Base-by-base conservation (phyloP, 1,140 invertebrate species). In the Hypothenemus hampei region DNA sequence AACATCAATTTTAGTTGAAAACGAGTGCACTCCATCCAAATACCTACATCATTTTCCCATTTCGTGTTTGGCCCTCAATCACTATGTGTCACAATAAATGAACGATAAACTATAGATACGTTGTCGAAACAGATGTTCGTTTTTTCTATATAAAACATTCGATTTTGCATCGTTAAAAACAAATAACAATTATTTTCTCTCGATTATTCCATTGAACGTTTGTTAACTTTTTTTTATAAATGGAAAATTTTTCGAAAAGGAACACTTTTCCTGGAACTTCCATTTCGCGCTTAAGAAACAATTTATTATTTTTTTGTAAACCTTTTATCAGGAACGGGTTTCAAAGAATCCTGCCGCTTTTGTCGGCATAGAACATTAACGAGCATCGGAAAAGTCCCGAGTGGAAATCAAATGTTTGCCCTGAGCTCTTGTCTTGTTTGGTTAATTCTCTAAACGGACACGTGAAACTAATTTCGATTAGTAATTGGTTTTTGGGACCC, bases 21-120 rank as follows among this genome's bases (percentile, higher is more conserved):
- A 10, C 41, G 26, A 37, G 46, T 23, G 33, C 33, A 49, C 46
- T 49, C 33, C 24, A 49, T n/a, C 40, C 41, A 18, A 52, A n/a
- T n/a, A n/a, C n/a, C n/a, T 52, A 52, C 49, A 52, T 52, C 49
- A 52, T 52, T 52, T 52, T 52, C 49, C 49, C 49, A 52, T 52
- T 52, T 52, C 11, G 29, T 21, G 15, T 23, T n/a, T 21, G 49
- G 40, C 40, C 41, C 49, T 52, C 49, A 23, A 52, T 52, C 49
- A 52, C 39, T 31, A 33, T 43, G 19, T 31, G 49, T 52, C 49
- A 44, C 48, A 52, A 43, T 43, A 52, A 43, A 52, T 52, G 39
- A 43, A 23, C 49, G 49, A 52, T 52, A 52, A 52, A 41, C 22
- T 52, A n/a, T n/a, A 29, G 47, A 39, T 49, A 49, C 47, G 20